Evolutionary conservation across 2,888 invertebrate genomes (phyloP), one percentile per base, ranked within the genome.

Genomic region (Chaitophorus viminalis): DNA sequence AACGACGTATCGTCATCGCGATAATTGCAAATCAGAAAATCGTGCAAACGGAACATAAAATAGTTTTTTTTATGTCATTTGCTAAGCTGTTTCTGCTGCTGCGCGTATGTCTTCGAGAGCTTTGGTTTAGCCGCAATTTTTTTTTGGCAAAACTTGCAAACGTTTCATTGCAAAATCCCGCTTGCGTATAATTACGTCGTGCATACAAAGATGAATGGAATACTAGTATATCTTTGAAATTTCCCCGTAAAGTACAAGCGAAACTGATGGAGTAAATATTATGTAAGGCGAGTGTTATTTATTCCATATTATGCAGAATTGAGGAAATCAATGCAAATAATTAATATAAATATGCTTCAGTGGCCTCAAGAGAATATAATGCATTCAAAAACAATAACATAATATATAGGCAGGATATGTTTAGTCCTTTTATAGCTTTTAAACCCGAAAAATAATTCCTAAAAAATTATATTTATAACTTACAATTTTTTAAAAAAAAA

Each of bases 171-270:
- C n/a, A 18, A 29, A 68, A 81, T 81, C 65, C 31, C 68, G n/a
- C 60, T 4, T 60, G 60, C 25, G 60, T 60, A 25, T 60, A 21
- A n/a, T n/a, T n/a, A n/a, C n/a, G n/a, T n/a, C 21, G 60, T 60
- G 65, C 65, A 65, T n/a, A 81, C 68, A n/a, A 29, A 36, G 36
- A 81, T 25, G 39, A 1, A 81, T 46, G 68, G 39, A 39, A 39
- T 46, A 9, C 46, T 68, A 5, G 36, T 5, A 39, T 39, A 65
- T 81, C 79, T 81, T 81, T 39, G 65, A 68, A 81, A 81, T 68
- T 81, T 5, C n/a, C 39, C 68, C 25, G n/a, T 8, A 79, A 1
- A 54, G 79, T 36, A 65, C 36, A n/a, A n/a, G 11, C 4, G n/a
- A n/a, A 36, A 60, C 25, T 6, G 60, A 78, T 36, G 9, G 14